These are phyloP conservation scores for Aspidiotus destructor DNA, from an alignment of 2,888 invertebrate genomes.

Conservation along the genomic window DNA sequence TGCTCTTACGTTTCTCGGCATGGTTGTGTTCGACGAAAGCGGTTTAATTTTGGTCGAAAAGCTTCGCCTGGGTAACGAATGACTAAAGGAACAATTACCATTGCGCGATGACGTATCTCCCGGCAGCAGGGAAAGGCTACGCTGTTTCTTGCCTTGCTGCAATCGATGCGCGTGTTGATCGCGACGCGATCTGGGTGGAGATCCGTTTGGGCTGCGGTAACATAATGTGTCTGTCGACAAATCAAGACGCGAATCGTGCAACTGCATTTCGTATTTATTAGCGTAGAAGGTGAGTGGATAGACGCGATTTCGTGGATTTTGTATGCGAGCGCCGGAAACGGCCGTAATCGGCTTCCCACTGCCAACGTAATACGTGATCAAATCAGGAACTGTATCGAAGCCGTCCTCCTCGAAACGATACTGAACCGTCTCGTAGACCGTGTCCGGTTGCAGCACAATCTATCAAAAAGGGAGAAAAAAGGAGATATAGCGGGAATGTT, in stretches of 20 bases:
- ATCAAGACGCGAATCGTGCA: background rate
- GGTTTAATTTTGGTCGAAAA: conserved; percentile 10
- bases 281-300: conserved; percentile 67
- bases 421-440: conserved; percentile 82
- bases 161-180: background rate
- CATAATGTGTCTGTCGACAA: background rate
- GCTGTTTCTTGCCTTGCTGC: background rate
- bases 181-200: background rate
- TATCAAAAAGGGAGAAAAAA: conserved; percentile 42
- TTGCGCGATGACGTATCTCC: background rate
- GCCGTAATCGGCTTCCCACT: conserved; percentile 81
- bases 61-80: conserved; percentile 18
- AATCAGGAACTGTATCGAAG: conserved; percentile 83
- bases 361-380: conserved; percentile 87
- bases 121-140: conserved; percentile 13
- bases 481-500: background rate
- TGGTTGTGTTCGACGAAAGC: conserved; percentile 2
- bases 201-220: conserved; percentile 8
- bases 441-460: conserved; percentile 77
- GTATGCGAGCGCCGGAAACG: conserved; percentile 78
- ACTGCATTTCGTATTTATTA: conserved; percentile 45
- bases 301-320: conserved; percentile 71
- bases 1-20: conserved; percentile 1
- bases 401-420: conserved; percentile 91
- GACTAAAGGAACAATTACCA: conserved; percentile 18